Conservation (phyloP, 2,113 vertebrate species). For the Cryptotis parvus region DNA sequence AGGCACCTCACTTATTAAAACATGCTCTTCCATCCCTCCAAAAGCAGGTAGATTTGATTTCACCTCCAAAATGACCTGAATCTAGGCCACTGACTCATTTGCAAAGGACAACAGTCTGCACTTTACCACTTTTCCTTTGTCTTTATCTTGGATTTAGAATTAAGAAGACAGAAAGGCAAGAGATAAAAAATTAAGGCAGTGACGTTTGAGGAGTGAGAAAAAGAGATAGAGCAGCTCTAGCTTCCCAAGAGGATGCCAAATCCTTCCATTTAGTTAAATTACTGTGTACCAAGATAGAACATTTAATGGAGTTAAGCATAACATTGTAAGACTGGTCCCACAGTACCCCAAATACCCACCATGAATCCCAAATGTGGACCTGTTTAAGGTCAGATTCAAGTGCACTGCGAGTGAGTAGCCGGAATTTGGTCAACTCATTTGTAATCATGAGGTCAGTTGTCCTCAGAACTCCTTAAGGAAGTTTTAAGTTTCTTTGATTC, state of each 20-base stretch:
- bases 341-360: not conserved
- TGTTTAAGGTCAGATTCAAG: not conserved
- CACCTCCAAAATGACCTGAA: not conserved
- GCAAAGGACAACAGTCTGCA: not conserved
- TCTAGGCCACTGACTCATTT: not conserved
- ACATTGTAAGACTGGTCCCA: not conserved
- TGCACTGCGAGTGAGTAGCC: not conserved
- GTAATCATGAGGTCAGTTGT: not conserved
- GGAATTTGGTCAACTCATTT: not conserved
- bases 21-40: not conserved
- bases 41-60: not conserved
- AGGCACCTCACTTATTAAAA: not conserved
- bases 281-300: not conserved
- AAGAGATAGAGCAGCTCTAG: not conserved
- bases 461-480: not conserved
- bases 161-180: not conserved
- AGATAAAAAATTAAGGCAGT: not conserved
- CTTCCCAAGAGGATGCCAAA: not conserved
- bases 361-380: not conserved
- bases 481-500: slow-evolving; percentile 49
- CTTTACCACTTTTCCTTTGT: not conserved
- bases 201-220: not conserved
- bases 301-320: not conserved
- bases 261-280: not conserved
- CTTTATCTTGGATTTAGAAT: not conserved